These are phyloP conservation scores for Empidonax alnorum DNA, from an alignment of 2,113 vertebrate genomes.

Conservation along the genomic window DNA sequence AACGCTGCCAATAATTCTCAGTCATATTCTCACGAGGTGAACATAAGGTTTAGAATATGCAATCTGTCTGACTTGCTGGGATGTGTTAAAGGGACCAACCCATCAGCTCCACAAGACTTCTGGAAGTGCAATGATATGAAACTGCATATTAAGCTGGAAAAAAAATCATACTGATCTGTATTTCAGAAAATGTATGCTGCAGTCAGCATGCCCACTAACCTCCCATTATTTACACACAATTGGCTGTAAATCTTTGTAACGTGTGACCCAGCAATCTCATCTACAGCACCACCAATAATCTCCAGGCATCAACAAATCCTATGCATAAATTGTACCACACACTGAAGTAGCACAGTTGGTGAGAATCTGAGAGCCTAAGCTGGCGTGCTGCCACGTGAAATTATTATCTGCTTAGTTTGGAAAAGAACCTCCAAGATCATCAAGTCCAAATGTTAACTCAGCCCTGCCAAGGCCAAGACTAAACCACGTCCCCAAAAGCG, in stretches of 20 bases:
- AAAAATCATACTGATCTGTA: not conserved
- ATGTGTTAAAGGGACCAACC: not conserved
- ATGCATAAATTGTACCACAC: not conserved
- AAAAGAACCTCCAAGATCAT: not conserved
- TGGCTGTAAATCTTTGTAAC: not conserved
- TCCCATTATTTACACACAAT: not conserved
- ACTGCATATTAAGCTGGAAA: not conserved
- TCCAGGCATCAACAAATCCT: not conserved
- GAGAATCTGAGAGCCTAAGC: not conserved
- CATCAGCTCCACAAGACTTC: not conserved
- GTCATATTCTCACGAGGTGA: not conserved
- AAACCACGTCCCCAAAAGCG: not conserved
- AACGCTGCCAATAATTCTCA: not conserved
- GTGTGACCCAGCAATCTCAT: not conserved
- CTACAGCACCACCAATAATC: not conserved
- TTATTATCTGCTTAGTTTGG: not conserved
- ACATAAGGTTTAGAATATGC: not conserved
- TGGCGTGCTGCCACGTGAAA: not conserved
- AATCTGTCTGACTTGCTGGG: not conserved
- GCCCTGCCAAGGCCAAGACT: not conserved
- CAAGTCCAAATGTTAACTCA: not conserved
- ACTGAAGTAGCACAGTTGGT: not conserved
- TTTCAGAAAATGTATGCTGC: not conserved
- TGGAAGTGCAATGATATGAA: not conserved
- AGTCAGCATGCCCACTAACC: not conserved